Evolutionary conservation across 2,113 vertebrate species (phyloP), one percentile per base, ranked within the genome.

Genomic region (Ibidorhyncha struthersii): DNA sequence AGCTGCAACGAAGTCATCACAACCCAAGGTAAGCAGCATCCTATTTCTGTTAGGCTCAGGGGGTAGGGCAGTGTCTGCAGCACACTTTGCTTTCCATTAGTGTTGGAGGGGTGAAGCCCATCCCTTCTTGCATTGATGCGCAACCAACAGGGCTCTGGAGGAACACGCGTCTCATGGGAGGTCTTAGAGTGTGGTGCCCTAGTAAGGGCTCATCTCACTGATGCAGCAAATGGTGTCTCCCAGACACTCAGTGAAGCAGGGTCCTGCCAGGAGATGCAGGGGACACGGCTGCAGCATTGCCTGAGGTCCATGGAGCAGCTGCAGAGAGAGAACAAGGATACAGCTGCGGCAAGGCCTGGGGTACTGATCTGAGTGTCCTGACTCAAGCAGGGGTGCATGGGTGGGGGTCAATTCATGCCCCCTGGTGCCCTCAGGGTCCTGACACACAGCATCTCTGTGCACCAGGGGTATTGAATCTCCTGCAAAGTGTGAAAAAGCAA

Each of bases 301-400:
- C 40, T 62, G 59, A 61, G 45, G 27, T 43, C 18, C 40, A 27
- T 4, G 14, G 5, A 8, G 71, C 17, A 88, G 40, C 71, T 30
- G 23, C n/a, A 41, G 52, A 18, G 40, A 30, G 52, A 91, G 29
- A 45, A 55, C 12, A 17, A 55, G 61, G 27, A 61, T 65, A 74
- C 38, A 79, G 36, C 14, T 5, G 1, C 0, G 6, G 53, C 49
- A 36, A 0, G 3, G 13, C 26, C 78, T 1, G 7, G 62, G n/a
- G 20, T 21, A 36, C 0, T 4, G 79, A 22, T 40, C 40, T 83
- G 49, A 73, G 16, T 18, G 52, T 76, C 56, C 27, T 71, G 47
- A 19, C 30, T 85, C 1, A 2, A 62, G 41, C 8, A 71, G 27
- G 4, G 16, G 6, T 29, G 38, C 50, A 34, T 32, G 22, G 4